Evolutionary conservation across 1,140 invertebrate genomes (phyloP).

Genomic region (Bicyclus anynana): DNA sequence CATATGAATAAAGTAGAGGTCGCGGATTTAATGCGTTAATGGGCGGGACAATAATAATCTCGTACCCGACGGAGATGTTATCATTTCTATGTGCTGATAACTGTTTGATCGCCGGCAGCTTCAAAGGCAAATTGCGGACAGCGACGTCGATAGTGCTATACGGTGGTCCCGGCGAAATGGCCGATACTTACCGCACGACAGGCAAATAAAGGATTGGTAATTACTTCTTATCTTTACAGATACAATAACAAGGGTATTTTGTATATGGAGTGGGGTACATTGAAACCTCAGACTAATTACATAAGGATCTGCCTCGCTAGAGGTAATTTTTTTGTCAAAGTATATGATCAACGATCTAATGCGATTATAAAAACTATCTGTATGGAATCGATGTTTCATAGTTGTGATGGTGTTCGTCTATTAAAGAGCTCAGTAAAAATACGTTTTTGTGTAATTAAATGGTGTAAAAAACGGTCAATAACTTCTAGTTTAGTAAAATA

Average conservation of each 20-base stretch:
- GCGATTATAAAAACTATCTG: too few relatives aligned
- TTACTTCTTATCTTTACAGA: slow-evolving; percentile 26
- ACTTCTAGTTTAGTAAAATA: too few relatives aligned
- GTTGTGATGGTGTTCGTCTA: too few relatives aligned
- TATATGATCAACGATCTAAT: too few relatives aligned
- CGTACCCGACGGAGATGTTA: slow-evolving; percentile 62
- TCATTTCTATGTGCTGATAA: slow-evolving; percentile 69
- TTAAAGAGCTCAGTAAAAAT: too few relatives aligned
- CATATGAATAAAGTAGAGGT: slow-evolving; percentile 71
- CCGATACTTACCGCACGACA: slow-evolving; percentile 20
- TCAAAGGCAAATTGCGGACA: slow-evolving; percentile 71
- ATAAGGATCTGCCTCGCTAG: too few relatives aligned
- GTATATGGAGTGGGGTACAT: too few relatives aligned
- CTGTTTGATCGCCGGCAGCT: slow-evolving; percentile 57
- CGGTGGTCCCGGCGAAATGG: slow-evolving; percentile 42
- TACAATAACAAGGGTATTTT: slow-evolving; percentile 24
- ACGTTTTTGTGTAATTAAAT: too few relatives aligned
- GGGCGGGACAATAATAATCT: slow-evolving; percentile 71
- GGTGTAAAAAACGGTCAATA: too few relatives aligned
- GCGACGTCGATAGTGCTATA: slow-evolving; percentile 44
- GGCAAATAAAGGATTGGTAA: slow-evolving; percentile 25
- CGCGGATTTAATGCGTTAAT: slow-evolving; percentile 73
- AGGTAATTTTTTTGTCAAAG: too few relatives aligned
- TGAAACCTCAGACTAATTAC: too few relatives aligned
- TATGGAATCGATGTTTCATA: too few relatives aligned